phyloP scores from a whole-genome alignment of 92 coral and sea anemone species.

The Paragorgia papillata region DNA sequence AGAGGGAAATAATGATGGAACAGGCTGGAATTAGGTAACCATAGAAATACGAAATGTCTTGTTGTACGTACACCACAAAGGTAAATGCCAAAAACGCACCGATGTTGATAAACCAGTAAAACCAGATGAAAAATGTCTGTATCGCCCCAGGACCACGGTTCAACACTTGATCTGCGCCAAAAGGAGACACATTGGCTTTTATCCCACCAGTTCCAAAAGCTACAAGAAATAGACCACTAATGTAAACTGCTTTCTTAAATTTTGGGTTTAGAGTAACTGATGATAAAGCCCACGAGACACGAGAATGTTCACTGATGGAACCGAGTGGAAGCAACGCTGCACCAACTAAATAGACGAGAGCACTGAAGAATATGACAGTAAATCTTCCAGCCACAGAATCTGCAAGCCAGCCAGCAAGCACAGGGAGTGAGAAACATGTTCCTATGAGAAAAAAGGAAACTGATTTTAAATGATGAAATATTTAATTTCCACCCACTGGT shows the following conservation, averaged over 20 bases:
- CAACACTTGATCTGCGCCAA: constrained; percentile 94
- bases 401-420: constrained; percentile 91
- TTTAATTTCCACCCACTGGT: too few relatives aligned
- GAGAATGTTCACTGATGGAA: constrained; percentile 42
- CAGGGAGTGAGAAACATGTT: constrained; percentile 77
- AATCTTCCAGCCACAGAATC: constrained; percentile 77
- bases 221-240: constrained; percentile 63
- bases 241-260: constrained; percentile 50
- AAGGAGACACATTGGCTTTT: constrained; percentile 92
- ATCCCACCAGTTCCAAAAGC: constrained; percentile 97
- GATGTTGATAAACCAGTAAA: constrained; percentile 90
- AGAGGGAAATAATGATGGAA: constrained; percentile 64
- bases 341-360: constrained; percentile 73
- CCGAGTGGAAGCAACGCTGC: constrained; percentile 64
- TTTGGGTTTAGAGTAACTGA: not conserved
- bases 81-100: constrained; percentile 85
- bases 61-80: constrained; percentile 80
- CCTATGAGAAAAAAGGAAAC: constrained; percentile 51
- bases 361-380: constrained; percentile 68
- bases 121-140: constrained; percentile 90
- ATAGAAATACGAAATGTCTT: constrained; percentile 57
- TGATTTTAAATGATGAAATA: not conserved
- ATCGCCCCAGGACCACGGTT: constrained; percentile 76
- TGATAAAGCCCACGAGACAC: not conserved
- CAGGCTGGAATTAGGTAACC: constrained; percentile 80